Base-by-base conservation (phyloP, 2,888 invertebrate genomes). In the Arenicola marina region DNA sequence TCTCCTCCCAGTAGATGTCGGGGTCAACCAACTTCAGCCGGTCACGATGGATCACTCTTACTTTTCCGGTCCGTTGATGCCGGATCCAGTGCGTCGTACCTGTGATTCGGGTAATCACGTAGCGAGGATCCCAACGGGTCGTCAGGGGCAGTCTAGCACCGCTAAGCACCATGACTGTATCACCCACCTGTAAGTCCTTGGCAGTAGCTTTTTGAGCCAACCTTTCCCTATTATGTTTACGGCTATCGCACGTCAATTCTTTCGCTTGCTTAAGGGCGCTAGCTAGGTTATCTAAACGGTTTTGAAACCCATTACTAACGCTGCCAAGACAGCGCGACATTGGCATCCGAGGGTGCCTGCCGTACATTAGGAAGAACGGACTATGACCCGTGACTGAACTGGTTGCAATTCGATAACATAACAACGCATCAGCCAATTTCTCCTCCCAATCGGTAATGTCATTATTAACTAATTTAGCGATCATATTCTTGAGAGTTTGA, bases 361-460 rank as follows among this genome's bases (percentile, higher is more conserved):
- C 53, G 29, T 53, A 53, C 26, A 53, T 7, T 7, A 53, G 31
- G 21, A 53, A 53, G 53, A 53, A 53, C 7, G 53, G 53, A 7
- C 28, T 28, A 53, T 53, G 21, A 15, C 53, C 31, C 4, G 53
- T 53, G 31, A 29, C 31, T 11, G 26, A 7, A 31, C 28, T 28
- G 11, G 29, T 31, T 4, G 15, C 11, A 11, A 29, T 29, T 11
- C 53, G 11, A 21, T 53, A 21, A 7, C 28, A 11, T 4, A 29
- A 11, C 11, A 53, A 31, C 7, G 15, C 11, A 21, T 53, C 53
- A 4, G 28, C 31, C 7, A 24, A 21, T 11, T 11, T 24, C 11
- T 31, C 31, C 21, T 31, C 53, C 53, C 15, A 28, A 11, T 53
- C 15, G 7, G 7, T n/a, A n/a, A n/a, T n/a, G n/a, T 11, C 7